Base-by-base conservation (phyloP, 2,113 vertebrate species). In the Cebus imitator region DNA sequence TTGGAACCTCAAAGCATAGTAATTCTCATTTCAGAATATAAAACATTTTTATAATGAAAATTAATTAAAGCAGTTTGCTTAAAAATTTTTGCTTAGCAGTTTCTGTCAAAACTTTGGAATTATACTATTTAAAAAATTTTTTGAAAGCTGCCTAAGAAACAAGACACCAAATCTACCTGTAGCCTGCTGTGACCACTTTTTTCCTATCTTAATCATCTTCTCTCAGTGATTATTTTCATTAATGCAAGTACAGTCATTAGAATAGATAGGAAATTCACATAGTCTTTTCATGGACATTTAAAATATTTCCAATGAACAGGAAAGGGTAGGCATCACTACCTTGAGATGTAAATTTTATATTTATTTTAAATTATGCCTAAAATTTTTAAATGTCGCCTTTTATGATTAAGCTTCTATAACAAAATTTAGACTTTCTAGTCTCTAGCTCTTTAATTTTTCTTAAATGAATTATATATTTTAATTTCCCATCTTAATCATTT, bases 21-120 rank as follows among this genome's bases (percentile, higher is more conserved):
- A 93, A 76, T 55, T 70, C 48, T 98, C 27, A 90, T 70, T 87
- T 95, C 78, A 93, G 57, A 96, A 94, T 79, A 45, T 50, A 91
- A 93, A 82, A 61, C 5, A 70, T 52, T 96, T 90, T 94, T 55
- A 87, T 70, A 57, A 91, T n/a, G 84, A 90, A 89, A 87, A 84
- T 94, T 82, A 79, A 57, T 94, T 79, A 95, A 94, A 91, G 32
- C 30, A 81, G 64, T 84, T 89, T 82, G 68, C 50, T 97, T 89
- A 70, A 81, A 89, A 64, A 3, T 9, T 61, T 92, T 78, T 83
- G 21, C 64, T 88, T 52, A 79, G 3, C 12, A 93, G n/a, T 76
- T 97, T 95, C 32, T 94, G 84, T 86, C 66, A 95, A 52, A 96
- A 3, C 58, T 88, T 95, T 93, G 37, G 68, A 93, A 83, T 75